Conservation (phyloP, 2,797 vertebrate genomes). For the Erpetoichthys calabaricus region DNA sequence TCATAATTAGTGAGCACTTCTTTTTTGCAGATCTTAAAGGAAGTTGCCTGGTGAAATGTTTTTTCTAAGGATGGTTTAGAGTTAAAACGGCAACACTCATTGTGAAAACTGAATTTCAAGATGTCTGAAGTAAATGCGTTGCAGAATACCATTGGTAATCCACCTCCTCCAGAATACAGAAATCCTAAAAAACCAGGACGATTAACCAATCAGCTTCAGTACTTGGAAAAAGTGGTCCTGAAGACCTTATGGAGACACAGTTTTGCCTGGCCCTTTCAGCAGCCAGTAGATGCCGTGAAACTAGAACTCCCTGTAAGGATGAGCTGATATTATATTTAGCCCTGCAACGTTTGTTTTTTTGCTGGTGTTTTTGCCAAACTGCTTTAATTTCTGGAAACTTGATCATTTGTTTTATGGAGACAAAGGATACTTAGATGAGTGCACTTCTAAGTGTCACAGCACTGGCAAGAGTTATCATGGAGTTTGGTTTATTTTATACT, state of each 20-base stretch:
- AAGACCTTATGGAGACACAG: conserved; percentile 72
- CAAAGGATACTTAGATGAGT: too few relatives aligned
- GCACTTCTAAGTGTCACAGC: too few relatives aligned
- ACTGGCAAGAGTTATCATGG: too few relatives aligned
- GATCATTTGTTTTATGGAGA: too few relatives aligned
- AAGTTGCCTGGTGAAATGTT: too few relatives aligned
- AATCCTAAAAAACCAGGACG: conserved; percentile 57
- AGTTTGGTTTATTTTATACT: too few relatives aligned
- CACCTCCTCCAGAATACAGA: conserved; percentile 66
- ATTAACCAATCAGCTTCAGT: conserved; percentile 78
- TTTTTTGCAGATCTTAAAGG: too few relatives aligned
- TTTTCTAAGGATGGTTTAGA: conserved; percentile 2
- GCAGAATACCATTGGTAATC: conserved; percentile 45
- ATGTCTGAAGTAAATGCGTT: conserved; percentile 55
- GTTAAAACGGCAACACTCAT: neutral
- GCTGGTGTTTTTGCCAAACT: neutral
- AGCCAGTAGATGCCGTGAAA: conserved; percentile 76
- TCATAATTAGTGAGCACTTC: too few relatives aligned
- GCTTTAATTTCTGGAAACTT: neutral
- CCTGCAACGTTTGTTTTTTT: neutral
- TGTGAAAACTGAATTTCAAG: conserved; percentile 11
- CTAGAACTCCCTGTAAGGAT: conserved; percentile 75
- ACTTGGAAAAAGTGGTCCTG: conserved; percentile 69
- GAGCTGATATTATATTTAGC: conserved; percentile 1
- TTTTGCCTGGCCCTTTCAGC: conserved; percentile 84